Percentiles rank a stretch among this genome's conserved stretches.
Conservation (phyloP, 2,113 vertebrate genomes). For the Chascanopsetta lugubris region DNA sequence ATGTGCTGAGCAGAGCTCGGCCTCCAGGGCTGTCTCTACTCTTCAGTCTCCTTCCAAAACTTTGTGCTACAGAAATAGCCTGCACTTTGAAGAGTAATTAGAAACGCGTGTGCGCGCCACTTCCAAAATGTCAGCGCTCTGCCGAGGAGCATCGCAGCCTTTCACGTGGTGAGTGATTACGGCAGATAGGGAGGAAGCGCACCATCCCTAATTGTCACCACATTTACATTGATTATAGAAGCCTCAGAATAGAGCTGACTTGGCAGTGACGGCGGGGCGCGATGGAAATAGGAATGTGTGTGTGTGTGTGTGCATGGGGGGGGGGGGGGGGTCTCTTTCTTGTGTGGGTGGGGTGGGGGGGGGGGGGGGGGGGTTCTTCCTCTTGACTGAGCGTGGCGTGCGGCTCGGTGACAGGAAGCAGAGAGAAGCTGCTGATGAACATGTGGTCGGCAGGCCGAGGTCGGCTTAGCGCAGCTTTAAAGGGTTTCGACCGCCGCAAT, state of each 20-base stretch:
- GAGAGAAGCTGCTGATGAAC: slow-evolving; percentile 31
- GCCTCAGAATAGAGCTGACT: neutral
- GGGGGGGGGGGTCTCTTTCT: no score
- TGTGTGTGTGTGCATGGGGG: no score
- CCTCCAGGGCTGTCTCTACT: slow-evolving; percentile 34
- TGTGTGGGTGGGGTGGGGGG: no score
- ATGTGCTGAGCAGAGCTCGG: slow-evolving; percentile 24
- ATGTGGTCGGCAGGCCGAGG: slow-evolving; percentile 48
- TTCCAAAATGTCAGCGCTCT: slow-evolving; percentile 49
- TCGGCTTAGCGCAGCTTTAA: slow-evolving; percentile 13
- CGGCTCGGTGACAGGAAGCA: slow-evolving; percentile 15
- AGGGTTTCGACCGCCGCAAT: neutral
- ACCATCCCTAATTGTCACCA: slow-evolving; percentile 26
- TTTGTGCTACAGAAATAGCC: slow-evolving; percentile 36
- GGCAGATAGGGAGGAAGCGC: slow-evolving; percentile 14
- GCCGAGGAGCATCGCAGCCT: slow-evolving; percentile 7
- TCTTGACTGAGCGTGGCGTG: neutral
- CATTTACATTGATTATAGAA: slow-evolving; percentile 26
- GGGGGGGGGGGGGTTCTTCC: no score
- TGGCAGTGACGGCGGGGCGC: slow-evolving; percentile 1
- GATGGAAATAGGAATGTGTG: slow-evolving; percentile 21
- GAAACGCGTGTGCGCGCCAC: slow-evolving; percentile 45
- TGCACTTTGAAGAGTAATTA: slow-evolving; percentile 57
- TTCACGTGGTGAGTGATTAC: slow-evolving; percentile 29
- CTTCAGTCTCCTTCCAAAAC: slow-evolving; percentile 37